Evolutionary conservation across 2,888 invertebrate species (phyloP).

Genomic region (Teleiodes luculella): DNA sequence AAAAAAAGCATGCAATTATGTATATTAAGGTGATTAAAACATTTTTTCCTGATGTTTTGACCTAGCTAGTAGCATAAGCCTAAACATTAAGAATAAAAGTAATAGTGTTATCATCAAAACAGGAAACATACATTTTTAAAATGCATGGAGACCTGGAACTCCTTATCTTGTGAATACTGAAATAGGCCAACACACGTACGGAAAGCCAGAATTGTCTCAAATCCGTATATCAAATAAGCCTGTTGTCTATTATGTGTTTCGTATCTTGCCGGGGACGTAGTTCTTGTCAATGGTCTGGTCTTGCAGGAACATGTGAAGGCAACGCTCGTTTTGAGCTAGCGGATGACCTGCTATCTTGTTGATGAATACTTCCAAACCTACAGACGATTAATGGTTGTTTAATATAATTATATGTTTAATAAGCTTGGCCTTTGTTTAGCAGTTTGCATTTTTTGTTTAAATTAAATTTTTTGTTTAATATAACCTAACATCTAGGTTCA

Average conservation of each 20-base stretch:
- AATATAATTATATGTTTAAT: no score
- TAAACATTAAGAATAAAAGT: no score
- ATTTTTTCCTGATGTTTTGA: neutral
- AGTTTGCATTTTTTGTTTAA: neutral
- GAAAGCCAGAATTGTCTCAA: constrained; percentile 48
- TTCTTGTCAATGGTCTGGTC: constrained; percentile 98
- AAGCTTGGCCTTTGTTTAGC: no score
- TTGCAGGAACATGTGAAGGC: constrained; percentile 99
- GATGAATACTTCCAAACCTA: constrained; percentile 95
- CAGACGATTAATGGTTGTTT: no score
- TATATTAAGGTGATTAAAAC: no score
- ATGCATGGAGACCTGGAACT: no score
- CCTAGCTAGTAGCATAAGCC: neutral
- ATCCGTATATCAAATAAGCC: constrained; percentile 27
- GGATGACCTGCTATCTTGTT: constrained; percentile 99
- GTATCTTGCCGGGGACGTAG: constrained; percentile 99
- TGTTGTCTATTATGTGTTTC: constrained; percentile 87
- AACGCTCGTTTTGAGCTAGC: constrained; percentile 98
- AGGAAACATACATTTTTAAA: no score
- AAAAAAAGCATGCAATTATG: neutral
- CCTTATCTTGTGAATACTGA: neutral
- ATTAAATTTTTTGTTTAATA: no score
- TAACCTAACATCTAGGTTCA: no score
- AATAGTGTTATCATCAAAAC: no score
- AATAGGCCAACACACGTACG: constrained; percentile 8